phyloP scores from a whole-genome alignment of 2,797 vertebrate genomes.

The Threskiornis aethiopicus region DNA sequence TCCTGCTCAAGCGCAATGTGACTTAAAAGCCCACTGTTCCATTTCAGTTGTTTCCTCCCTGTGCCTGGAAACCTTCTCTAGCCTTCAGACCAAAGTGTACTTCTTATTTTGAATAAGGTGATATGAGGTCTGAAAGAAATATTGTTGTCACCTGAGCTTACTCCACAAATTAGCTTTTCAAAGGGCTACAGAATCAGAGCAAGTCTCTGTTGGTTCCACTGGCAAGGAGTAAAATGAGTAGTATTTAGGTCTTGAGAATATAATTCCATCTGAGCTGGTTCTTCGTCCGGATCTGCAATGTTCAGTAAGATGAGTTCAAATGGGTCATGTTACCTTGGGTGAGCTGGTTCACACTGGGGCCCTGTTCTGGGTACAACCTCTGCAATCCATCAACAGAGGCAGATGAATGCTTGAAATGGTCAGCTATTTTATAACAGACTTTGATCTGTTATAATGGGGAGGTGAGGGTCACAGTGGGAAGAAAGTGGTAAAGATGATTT shows the following conservation, averaged over 20 bases:
- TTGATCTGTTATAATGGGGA: neutral
- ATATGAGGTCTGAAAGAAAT: neutral
- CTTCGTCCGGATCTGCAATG: neutral
- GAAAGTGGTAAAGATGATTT: neutral
- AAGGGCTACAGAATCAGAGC: neutral
- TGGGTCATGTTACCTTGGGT: neutral
- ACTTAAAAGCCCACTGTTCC: slow-evolving; percentile 25
- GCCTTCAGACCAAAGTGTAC: neutral
- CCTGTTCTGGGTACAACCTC: neutral
- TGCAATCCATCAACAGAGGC: neutral
- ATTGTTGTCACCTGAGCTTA: neutral
- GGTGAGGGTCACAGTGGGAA: neutral
- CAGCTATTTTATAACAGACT: neutral
- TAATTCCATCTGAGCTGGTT: neutral
- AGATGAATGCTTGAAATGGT: neutral
- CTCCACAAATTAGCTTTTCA: neutral
- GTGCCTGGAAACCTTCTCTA: neutral
- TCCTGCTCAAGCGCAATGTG: slow-evolving; percentile 24
- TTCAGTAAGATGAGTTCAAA: neutral
- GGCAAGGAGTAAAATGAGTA: neutral
- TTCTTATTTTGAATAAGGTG: neutral
- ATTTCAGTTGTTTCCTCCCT: neutral
- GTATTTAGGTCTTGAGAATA: slow-evolving; percentile 9
- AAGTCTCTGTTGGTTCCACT: neutral
- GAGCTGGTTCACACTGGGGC: neutral